Conservation (phyloP, 2,113 vertebrate genomes). For the Lepus europaeus region DNA sequence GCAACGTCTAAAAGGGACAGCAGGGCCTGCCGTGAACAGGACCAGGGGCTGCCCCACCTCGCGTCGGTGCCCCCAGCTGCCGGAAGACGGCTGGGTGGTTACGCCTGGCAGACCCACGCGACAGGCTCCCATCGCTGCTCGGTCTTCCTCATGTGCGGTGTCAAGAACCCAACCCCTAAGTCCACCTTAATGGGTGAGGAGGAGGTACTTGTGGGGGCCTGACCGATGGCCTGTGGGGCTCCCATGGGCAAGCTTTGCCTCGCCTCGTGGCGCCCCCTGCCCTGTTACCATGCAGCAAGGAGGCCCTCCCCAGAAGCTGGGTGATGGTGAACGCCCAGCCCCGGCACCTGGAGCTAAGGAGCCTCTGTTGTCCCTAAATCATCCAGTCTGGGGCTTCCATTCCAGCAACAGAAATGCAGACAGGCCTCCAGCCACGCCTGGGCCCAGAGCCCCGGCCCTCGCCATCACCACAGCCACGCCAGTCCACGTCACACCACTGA, state of each 20-base stretch:
- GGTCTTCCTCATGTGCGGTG: no score
- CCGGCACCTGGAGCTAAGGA: not conserved
- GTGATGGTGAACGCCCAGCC: not conserved
- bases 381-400: not conserved
- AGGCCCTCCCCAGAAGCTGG: not conserved
- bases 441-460: no score
- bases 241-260: not conserved
- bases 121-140: no score
- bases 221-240: no score
- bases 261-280: no score
- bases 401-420: not conserved
- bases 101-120: no score
- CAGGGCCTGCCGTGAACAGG: fast-evolving
- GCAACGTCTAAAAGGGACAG: not conserved
- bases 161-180: not conserved
- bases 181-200: not conserved
- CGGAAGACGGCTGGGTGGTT: no score
- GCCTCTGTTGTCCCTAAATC: not conserved
- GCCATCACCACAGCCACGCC: no score
- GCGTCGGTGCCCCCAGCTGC: no score
- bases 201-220: not conserved
- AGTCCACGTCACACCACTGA: not conserved
- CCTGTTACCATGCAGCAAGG: not conserved
- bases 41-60: not conserved
- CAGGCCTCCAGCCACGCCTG: no score